Base-by-base conservation (phyloP, 2,888 invertebrate genomes). In the Chaitophorus viminalis region DNA sequence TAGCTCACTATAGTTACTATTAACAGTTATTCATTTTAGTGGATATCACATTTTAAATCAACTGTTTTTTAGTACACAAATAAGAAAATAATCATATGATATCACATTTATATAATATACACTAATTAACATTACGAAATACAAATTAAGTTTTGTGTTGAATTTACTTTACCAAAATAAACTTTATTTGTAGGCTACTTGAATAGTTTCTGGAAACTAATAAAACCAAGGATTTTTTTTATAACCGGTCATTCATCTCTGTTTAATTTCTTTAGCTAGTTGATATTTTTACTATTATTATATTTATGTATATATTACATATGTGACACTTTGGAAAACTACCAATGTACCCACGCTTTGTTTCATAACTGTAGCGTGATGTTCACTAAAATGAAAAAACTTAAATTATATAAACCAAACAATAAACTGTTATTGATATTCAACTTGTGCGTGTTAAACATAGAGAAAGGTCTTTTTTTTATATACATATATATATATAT, bases 321-420 rank as follows among this genome's bases (percentile, higher is more conserved):
- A 11, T 70, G 70, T 78, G n/a, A 78, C 70, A 86, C n/a, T 78
- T 86, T 86, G 85, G 85, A 86, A 5, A 70, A 8, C n/a, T 86
- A 86, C 85, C 85, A 86, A 78, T 70, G 68, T 33, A 25, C 77
- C 68, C 77, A 85, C 70, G 85, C 36, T 77, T 78, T 54, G 78
- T 86, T 86, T 68, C 31, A n/a, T 31, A 46, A 76, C 25, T 39
- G 65, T 76, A 46, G 31, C 25, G 46, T 29, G 39, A 75, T 29
- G 54, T 25, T 31, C 18, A 82, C 18, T 54, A n/a, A 82, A 72
- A 9, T 54, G 52, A 74, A 54, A 54, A 36, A 72, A 29, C 21
- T 81, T 29, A 8, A 82, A 72, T 82, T 31, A 82, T 70, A 72
- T 8, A 82, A 82, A 70, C 70, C 31, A 1, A 25, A 52, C 46